A percentile compares a stretch with the other conserved stretches of the same genome.
Conservation (phyloP, 1,140 invertebrate genomes). For the Drosophila navojoa region DNA sequence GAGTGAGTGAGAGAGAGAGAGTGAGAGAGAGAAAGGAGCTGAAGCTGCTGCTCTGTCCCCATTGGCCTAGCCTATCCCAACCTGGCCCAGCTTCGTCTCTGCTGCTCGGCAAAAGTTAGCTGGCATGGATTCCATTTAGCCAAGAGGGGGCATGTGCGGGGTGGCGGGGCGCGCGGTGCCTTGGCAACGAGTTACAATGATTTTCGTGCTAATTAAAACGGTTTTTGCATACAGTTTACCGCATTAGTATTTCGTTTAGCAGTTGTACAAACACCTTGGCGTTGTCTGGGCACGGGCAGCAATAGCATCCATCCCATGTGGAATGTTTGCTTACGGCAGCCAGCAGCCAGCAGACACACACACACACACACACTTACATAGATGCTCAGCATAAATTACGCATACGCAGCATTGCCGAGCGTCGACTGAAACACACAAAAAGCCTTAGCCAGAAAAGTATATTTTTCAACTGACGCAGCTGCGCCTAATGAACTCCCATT, state of each 20-base stretch:
- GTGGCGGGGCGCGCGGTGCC: too few relatives aligned
- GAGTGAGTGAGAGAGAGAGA: not conserved
- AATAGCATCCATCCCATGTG: slow-evolving; percentile 22
- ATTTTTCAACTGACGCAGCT: slow-evolving; percentile 59
- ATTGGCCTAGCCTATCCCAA: not conserved
- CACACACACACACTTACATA: too few relatives aligned
- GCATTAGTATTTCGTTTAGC: slow-evolving; percentile 80
- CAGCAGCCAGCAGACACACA: not conserved
- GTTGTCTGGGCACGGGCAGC: slow-evolving; percentile 21
- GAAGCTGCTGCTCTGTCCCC: not conserved
- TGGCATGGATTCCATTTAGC: slow-evolving; percentile 1
- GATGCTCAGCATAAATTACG: slow-evolving; percentile 67
- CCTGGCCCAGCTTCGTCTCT: not conserved
- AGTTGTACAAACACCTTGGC: slow-evolving; percentile 72
- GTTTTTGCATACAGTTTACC: slow-evolving; percentile 82
- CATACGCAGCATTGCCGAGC: slow-evolving; percentile 63
- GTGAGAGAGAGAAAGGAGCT: not conserved
- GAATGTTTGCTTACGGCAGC: slow-evolving; percentile 43
- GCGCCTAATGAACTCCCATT: slow-evolving; percentile 70
- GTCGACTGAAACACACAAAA: slow-evolving; percentile 47
- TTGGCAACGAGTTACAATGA: slow-evolving; percentile 77
- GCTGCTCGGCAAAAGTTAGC: not conserved
- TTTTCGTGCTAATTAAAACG: slow-evolving; percentile 82
- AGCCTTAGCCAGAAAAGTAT: slow-evolving; percentile 60
- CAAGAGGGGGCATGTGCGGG: too few relatives aligned